Evolutionary conservation across 2,797 vertebrate genomes (phyloP).

Genomic region (Eulemur coronatus): DNA sequence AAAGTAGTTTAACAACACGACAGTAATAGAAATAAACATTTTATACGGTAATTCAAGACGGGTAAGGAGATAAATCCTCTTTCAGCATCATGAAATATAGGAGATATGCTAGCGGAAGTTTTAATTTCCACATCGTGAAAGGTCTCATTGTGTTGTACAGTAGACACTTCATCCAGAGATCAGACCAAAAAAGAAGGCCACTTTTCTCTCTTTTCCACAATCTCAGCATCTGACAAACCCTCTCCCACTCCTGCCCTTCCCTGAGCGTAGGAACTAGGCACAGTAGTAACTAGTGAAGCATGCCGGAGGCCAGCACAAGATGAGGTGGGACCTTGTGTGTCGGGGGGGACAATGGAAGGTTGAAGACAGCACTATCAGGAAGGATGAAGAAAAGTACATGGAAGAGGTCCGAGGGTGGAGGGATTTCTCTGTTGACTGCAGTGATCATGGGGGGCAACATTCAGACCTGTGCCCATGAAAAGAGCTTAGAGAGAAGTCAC

Average conservation of each 20-base stretch:
- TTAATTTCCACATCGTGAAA: not conserved
- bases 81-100: not conserved
- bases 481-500: not conserved
- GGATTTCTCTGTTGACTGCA: not conserved
- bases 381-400: not conserved
- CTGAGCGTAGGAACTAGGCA: not conserved
- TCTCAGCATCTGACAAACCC: not conserved
- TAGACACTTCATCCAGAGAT: not conserved
- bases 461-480: not conserved
- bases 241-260: not conserved
- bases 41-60: not conserved
- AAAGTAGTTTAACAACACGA: not conserved
- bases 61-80: not conserved
- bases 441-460: not conserved
- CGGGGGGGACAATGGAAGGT: not conserved
- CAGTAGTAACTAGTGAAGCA: not conserved
- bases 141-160: not conserved
- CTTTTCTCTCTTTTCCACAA: not conserved
- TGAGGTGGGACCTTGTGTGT: rapidly evolving
- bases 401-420: not conserved
- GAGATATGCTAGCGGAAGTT: not conserved
- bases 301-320: not conserved
- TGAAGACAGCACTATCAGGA: not conserved
- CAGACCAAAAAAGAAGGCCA: not conserved
- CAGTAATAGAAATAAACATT: not conserved